Evolutionary conservation across 2,113 vertebrate genomes (phyloP).

Genomic region (Callipepla squamata): DNA sequence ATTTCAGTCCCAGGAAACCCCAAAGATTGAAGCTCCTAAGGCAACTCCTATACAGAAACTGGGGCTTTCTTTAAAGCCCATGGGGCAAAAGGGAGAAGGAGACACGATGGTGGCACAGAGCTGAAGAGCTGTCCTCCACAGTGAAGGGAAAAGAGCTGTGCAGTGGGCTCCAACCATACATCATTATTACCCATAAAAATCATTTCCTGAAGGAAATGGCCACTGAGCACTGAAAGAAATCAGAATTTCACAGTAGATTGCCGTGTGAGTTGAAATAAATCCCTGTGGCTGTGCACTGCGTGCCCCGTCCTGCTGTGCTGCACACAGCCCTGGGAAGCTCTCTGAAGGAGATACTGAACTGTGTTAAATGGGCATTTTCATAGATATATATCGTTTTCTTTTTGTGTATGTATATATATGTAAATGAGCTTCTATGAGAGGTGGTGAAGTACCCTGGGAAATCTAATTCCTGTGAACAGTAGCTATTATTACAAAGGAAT

Average conservation of each 20-base stretch:
- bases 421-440: not conserved
- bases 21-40: not conserved
- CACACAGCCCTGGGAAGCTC: not conserved
- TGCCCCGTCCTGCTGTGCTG: accelerated
- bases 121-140: not conserved
- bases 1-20: not conserved
- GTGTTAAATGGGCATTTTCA: not conserved
- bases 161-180: not conserved
- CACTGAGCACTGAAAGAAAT: constrained; percentile 54
- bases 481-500: not conserved
- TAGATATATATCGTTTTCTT: not conserved
- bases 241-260: constrained; percentile 62
- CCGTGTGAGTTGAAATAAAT: constrained; percentile 20
- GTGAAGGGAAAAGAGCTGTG: not conserved
- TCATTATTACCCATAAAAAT: constrained; percentile 6
- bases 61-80: not conserved
- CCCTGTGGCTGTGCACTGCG: not conserved
- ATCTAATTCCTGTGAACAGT: accelerated
- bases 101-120: not conserved
- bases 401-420: not conserved
- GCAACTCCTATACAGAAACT: not conserved
- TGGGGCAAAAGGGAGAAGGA: not conserved
- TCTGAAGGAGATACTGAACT: not conserved
- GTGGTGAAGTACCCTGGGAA: not conserved
- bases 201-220: constrained; percentile 31